Conservation (phyloP, 2,797 vertebrate species). For the Sardinella longiceps region DNA sequence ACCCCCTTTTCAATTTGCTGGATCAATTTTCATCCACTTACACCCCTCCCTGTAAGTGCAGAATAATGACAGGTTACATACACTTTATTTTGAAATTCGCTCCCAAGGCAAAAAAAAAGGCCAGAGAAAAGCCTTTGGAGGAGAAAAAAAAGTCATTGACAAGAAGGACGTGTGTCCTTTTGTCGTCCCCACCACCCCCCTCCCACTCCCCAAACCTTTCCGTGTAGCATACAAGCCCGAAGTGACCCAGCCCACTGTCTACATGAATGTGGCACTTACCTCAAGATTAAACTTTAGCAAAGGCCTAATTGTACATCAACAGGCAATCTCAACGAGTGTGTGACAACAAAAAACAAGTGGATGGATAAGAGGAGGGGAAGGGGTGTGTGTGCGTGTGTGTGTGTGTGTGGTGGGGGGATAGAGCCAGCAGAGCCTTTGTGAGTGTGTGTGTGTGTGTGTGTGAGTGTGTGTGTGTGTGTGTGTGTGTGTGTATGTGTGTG, state of each 20-base stretch:
- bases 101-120: slow-evolving; percentile 65
- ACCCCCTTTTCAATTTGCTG: slow-evolving; percentile 90
- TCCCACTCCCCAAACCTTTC: slow-evolving; percentile 20
- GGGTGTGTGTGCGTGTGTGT: not conserved
- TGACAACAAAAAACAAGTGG: slow-evolving; percentile 63
- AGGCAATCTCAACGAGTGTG: slow-evolving; percentile 77
- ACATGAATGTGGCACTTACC: slow-evolving; percentile 86
- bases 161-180: slow-evolving; percentile 71
- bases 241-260: slow-evolving; percentile 81
- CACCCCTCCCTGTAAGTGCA: slow-evolving; percentile 87
- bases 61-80: slow-evolving; percentile 93
- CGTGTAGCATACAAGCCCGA: slow-evolving; percentile 66
- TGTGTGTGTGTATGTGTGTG: slow-evolving; percentile 12
- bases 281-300: slow-evolving; percentile 84
- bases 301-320: slow-evolving; percentile 83
- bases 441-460: slow-evolving; percentile 34
- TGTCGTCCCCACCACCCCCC: slow-evolving; percentile 39
- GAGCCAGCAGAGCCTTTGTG: too few relatives aligned
- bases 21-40: slow-evolving; percentile 95
- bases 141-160: slow-evolving; percentile 77
- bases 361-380: slow-evolving; percentile 60
- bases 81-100: slow-evolving; percentile 94
- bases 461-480: slow-evolving; percentile 53
- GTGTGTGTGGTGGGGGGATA: not conserved
- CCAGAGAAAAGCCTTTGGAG: slow-evolving; percentile 21